Conservation (phyloP, 2,797 vertebrate genomes). For the Clamator glandarius region DNA sequence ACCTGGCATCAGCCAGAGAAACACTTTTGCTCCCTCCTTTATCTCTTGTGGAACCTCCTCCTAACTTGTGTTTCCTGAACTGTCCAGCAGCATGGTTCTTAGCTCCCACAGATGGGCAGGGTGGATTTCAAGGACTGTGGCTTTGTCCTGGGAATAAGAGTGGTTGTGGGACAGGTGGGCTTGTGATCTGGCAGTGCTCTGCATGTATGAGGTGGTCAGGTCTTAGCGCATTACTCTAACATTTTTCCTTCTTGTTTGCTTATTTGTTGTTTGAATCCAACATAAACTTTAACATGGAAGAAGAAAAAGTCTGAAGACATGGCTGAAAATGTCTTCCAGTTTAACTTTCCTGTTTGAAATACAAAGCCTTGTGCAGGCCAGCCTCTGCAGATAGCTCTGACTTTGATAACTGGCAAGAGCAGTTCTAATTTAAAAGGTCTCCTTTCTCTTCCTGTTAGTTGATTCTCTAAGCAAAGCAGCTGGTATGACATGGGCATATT, state of each 20-base stretch:
- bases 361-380: neutral
- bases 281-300: neutral
- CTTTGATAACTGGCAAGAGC: neutral
- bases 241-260: neutral
- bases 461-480: neutral
- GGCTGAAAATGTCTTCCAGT: neutral
- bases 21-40: neutral
- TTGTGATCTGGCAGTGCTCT: neutral
- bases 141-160: neutral
- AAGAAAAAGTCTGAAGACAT: neutral
- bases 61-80: neutral
- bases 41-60: neutral
- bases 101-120: neutral
- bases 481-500: neutral
- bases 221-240: neutral
- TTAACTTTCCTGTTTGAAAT: neutral
- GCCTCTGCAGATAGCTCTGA: neutral
- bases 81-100: neutral
- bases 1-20: neutral
- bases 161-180: neutral
- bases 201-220: neutral
- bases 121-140: neutral
- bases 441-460: conserved; percentile 24
- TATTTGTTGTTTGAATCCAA: neutral
- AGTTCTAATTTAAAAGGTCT: conserved; percentile 2